Evolutionary conservation across 2,888 invertebrate genomes (phyloP), one percentile per base, ranked within the genome.

Genomic region (Clivina fossor): DNA sequence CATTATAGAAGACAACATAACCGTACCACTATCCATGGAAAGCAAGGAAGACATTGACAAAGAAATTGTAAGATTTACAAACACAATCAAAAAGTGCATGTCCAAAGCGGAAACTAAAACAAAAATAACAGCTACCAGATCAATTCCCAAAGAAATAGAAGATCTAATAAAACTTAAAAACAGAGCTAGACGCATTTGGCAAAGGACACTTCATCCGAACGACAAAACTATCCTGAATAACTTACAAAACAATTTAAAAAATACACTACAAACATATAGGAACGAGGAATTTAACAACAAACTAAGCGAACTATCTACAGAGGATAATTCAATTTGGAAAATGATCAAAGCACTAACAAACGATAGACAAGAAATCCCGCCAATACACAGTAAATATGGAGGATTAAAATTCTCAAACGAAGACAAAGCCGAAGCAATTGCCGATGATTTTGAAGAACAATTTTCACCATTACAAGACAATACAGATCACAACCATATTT

Each of bases 391-490:
- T n/a, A 40, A 40, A 8, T n/a, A n/a, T n/a, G 15, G 13, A 9
- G 56, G 56, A 2, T 28, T 57, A 2, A 47, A 46, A 5, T 57
- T n/a, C 40, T 47, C 44, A 8, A 15, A 15, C 7, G 16, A 9
- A 19, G 53, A 44, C 26, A 57, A 57, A 22, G 46, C 46, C 1
- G 51, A 53, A 19, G 44, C 37, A 7, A 24, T 57, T 8, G 51
- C 46, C 1, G 46, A 53, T n/a, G 19, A 19, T 22, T 30, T 57
- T 1, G 51, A 57, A 20, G 1, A 20, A 13, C 50, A 56, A 22
- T 56, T 7, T 28, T 33, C 20, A 5, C 33, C 35, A 4, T 54
- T n/a, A n/a, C n/a, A n/a, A n/a, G n/a, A n/a, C n/a, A n/a, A n/a
- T n/a, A n/a, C n/a, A n/a, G n/a, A n/a, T n/a, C n/a, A n/a, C n/a